Base-by-base conservation (phyloP, 2,113 vertebrate species). In the Salvelinus alpinus region DNA sequence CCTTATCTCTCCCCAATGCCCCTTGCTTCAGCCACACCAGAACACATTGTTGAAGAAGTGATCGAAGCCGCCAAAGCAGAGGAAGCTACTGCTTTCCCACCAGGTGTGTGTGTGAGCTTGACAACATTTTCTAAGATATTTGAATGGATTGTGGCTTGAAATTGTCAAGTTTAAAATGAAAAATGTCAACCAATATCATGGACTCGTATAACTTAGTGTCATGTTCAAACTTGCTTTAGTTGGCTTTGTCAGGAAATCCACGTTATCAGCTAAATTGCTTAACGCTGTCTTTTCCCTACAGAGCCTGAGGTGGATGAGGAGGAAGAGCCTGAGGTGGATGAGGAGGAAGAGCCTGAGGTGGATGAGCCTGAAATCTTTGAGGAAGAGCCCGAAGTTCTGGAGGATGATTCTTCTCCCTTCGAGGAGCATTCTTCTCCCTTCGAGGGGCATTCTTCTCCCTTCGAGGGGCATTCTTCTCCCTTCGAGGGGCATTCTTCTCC, bases 291-390 rank as follows among this genome's bases (percentile, higher is more conserved):
- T 31, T 82, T 25, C 9, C 25, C 84, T 84, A 47, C 78, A 3
- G 86, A 80, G 13, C 69, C 81, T 0, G 79, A 85, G 12, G 69
- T 76, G 5, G 83, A 83, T 8, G 65, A 77, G 3, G 81, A 60
- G 64, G 78, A 83, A 66, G 64, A 68, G 38, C 6, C 51, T 31
- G 86, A 87, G 81, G 88, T 85, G 70, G 4, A 85, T 85, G 51
- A 69, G 91, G 87, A 90, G 74, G 86, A 84, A 76, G 62, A 68
- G 38, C 6, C 51, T 34, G 86, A 87, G 81, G 88, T 85, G 70
- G 4, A 85, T 85, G 51, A 67, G 91, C 29, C 29, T 31, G 29
- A 31, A 31, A 31, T 31, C 29, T 31, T 31, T 31, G 87, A 90
- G 74, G 86, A 84, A 76, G 87, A 90, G 77, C 20, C 64, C n/a